These are phyloP conservation scores for Sarotherodon lohbergeri DNA, from an alignment of 2,113 vertebrate genomes.

Conservation along the genomic window DNA sequence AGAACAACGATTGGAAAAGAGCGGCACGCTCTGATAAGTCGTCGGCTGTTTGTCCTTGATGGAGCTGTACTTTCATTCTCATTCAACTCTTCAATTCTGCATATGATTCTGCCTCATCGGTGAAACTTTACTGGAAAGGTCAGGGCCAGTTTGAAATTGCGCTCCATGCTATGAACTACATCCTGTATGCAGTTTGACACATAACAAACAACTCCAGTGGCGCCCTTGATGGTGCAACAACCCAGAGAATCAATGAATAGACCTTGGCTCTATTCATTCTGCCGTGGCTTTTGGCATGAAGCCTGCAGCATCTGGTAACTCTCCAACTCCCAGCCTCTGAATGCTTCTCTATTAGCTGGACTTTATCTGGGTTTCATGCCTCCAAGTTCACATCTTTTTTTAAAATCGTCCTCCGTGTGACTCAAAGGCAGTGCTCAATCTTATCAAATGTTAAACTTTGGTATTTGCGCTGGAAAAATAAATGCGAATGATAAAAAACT, in stretches of 20 bases:
- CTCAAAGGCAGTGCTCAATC: background rate
- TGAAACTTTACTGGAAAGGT: constrained; percentile 41
- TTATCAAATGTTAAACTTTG: background rate
- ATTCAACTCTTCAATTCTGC: constrained; percentile 28
- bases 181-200: constrained; percentile 27
- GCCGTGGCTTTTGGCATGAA: constrained; percentile 14
- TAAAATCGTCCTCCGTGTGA: background rate
- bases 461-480: background rate
- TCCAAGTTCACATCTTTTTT: background rate
- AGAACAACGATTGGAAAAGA: background rate
- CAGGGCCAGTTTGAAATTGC: constrained; percentile 37
- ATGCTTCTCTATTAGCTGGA: background rate
- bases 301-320: constrained; percentile 18
- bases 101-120: background rate
- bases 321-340: background rate
- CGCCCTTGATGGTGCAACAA: constrained; percentile 25
- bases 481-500: background rate
- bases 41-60: constrained; percentile 1
- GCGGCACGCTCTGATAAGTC: background rate
- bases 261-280: constrained; percentile 39
- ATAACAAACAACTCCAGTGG: constrained; percentile 46
- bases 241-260: constrained; percentile 43
- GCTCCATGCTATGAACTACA: constrained; percentile 10
- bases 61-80: constrained; percentile 3
- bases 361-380: background rate